These are phyloP conservation scores for Melanotus villosus DNA, from an alignment of 2,888 invertebrate genomes.

Conservation along the genomic window DNA sequence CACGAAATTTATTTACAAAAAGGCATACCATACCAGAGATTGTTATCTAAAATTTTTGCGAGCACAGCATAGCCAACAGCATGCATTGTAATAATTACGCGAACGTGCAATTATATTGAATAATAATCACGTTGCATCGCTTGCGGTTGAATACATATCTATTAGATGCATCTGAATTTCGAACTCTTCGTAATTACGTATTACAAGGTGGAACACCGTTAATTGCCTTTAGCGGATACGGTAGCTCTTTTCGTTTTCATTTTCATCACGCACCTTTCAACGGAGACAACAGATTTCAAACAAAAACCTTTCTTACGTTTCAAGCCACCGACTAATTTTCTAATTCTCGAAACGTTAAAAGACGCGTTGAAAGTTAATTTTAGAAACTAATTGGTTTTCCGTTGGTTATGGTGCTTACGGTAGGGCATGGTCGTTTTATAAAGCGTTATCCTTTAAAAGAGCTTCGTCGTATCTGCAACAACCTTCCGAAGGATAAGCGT, in stretches of 20 bases:
- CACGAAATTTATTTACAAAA: too few species aligned
- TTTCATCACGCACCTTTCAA: slow-evolving; percentile 1
- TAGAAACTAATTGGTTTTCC: neutral
- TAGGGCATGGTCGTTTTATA: neutral
- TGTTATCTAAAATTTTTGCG: neutral
- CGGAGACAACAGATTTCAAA: neutral
- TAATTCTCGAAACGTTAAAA: too few species aligned
- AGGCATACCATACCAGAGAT: neutral
- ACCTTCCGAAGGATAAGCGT: slow-evolving; percentile 11
- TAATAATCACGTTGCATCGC: slow-evolving; percentile 18
- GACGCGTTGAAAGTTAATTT: neutral
- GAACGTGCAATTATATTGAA: slow-evolving; percentile 22
- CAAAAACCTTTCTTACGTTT: too few species aligned
- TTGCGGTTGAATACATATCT: slow-evolving; percentile 3
- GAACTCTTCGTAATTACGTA: slow-evolving; percentile 1
- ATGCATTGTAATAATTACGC: neutral
- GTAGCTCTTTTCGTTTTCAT: slow-evolving; percentile 10
- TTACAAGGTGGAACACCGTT: slow-evolving; percentile 14
- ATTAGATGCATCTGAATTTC: slow-evolving; percentile 17
- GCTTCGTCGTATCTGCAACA: slow-evolving; percentile 8
- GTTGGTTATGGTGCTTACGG: slow-evolving; percentile 4
- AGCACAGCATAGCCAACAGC: neutral
- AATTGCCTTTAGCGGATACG: slow-evolving; percentile 5
- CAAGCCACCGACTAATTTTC: too few species aligned
- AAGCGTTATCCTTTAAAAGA: slow-evolving; percentile 12